Evolutionary conservation across 2,113 vertebrate species (phyloP), one percentile per base, ranked within the genome.

Genomic region (Dolichallabes microphthalmus): DNA sequence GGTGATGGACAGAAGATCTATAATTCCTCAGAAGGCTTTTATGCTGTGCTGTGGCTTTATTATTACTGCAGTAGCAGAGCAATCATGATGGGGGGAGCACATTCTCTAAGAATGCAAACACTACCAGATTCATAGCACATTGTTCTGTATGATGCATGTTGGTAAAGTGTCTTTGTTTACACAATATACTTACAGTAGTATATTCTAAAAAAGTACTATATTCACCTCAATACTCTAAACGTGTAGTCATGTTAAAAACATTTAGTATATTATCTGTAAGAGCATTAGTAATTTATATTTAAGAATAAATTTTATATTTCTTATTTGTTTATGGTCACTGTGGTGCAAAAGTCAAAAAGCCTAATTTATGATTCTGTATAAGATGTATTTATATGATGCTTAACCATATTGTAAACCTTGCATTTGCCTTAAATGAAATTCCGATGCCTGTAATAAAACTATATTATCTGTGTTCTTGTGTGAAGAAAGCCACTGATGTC

Each of bases 391-490:
- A 55, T 84, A 84, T 66, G n/a, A 77, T 66, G 61, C 74, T 63
- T 84, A 35, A 32, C 77, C 73, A 64, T 84, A 17, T 84, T 84
- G 61, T 77, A 68, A 66, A 78, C 19, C 11, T 80, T 69, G 71
- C 35, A 57, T 64, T 78, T 84, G 84, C 55, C 66, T 80, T 80
- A 73, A 86, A 74, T 61, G 61, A 39, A 74, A 55, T 39, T 82
- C 68, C 25, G 78, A 81, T 86, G 66, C 66, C 77, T 80, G 39
- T 74, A 82, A 82, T 86, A 82, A 45, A 85, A 85, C 50, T 17
- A 58, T 57, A 52, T 57, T 39, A n/a, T 77, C 50, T 84, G 50
- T 77, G 58, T 76, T 76, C 58, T 64, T 45, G 27, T 83, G 82
- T 74, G 82, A 74, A 71, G 50, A 74, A 73, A 57, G 53, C 35